These are phyloP conservation scores for Horisme vitalbata DNA, from an alignment of 2,888 invertebrate genomes.

Conservation along the genomic window DNA sequence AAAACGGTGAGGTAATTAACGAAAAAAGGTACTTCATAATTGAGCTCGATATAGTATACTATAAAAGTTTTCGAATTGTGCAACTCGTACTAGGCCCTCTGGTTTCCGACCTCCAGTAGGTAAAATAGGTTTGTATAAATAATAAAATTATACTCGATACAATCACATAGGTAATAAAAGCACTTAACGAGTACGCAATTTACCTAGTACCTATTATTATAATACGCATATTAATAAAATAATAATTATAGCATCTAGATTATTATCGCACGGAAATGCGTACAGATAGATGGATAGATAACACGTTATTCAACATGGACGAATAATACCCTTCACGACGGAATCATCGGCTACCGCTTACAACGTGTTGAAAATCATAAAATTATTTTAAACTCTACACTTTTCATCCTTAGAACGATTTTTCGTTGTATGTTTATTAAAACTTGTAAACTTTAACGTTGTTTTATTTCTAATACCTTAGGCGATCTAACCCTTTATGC, in stretches of 20 bases:
- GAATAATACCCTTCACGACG: slow-evolving; percentile 51
- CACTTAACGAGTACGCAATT: too few relatives aligned
- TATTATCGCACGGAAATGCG: slow-evolving; percentile 36
- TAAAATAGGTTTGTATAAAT: too few relatives aligned
- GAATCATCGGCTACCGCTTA: slow-evolving; percentile 13
- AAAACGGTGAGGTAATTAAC: too few relatives aligned
- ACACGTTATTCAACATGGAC: slow-evolving; percentile 41
- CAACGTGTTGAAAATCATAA: slow-evolving; percentile 23
- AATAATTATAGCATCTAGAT: slow-evolving; percentile 37
- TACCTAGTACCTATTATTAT: background rate
- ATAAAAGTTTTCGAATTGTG: too few relatives aligned
- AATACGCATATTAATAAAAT: slow-evolving; percentile 31
- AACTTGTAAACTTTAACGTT: background rate
- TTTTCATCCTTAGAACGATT: background rate
- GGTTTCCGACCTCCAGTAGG: too few relatives aligned
- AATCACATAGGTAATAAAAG: too few relatives aligned
- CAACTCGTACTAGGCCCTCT: too few relatives aligned
- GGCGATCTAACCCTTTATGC: slow-evolving; percentile 53
- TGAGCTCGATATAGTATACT: too few relatives aligned
- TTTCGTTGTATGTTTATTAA: background rate
- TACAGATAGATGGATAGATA: slow-evolving; percentile 41
- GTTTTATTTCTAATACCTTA: slow-evolving; percentile 47
- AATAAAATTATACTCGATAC: too few relatives aligned
- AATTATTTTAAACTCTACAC: too few relatives aligned
- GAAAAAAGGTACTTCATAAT: too few relatives aligned